These are phyloP conservation scores for Mnemiopsis leidyi DNA, from an alignment of 37 sponge, comb jelly and placozoan genomes.

Conservation along the genomic window DNA sequence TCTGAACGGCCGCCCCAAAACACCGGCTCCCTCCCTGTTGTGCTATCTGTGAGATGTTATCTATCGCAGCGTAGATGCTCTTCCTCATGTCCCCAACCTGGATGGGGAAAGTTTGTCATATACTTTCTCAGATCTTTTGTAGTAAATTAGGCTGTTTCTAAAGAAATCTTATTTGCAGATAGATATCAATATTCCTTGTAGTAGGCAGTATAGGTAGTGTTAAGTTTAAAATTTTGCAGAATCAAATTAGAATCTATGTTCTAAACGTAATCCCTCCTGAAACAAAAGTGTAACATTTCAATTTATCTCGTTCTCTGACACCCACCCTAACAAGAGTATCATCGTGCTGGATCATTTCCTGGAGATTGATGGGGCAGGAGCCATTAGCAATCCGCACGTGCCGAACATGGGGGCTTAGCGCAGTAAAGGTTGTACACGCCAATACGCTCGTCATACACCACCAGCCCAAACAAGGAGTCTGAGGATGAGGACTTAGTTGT, in stretches of 20 bases:
- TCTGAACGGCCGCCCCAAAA: neutral
- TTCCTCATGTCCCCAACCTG: slow-evolving; percentile 37
- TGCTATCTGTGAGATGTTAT: slow-evolving; percentile 2
- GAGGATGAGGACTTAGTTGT: neutral
- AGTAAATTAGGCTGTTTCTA: no score
- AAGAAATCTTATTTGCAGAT: no score
- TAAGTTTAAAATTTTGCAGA: no score
- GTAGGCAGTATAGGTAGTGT: no score
- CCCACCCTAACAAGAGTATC: slow-evolving; percentile 35
- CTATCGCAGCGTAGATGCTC: slow-evolving; percentile 41
- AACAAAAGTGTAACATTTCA: no score
- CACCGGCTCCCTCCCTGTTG: slow-evolving; percentile 17
- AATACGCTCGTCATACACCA: neutral
- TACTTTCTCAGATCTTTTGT: no score
- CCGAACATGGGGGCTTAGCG: neutral
- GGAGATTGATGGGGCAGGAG: neutral
- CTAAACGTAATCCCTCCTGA: no score
- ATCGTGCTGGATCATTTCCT: slow-evolving; percentile 37
- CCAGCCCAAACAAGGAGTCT: slow-evolving; percentile 1
- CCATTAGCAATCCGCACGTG: neutral
- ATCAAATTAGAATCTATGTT: no score
- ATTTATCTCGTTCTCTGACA: no score
- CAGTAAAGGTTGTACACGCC: slow-evolving; percentile 30
- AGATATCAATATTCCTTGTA: no score
- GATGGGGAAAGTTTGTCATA: no score